phyloP scores from a whole-genome alignment of 2,797 vertebrate genomes.

The Smutsia temminckii region DNA sequence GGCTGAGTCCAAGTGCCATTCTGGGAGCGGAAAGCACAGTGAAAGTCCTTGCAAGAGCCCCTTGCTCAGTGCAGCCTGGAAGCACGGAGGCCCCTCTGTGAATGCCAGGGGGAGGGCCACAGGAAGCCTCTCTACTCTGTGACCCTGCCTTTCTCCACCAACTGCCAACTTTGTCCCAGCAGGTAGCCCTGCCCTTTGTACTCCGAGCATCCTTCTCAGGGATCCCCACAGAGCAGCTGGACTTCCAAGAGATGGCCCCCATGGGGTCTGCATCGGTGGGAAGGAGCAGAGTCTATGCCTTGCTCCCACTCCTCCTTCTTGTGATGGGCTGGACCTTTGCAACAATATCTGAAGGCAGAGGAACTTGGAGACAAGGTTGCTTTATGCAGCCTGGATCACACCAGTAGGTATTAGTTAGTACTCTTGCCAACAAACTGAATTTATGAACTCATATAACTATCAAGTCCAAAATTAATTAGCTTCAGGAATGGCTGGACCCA shows the following conservation, averaged over 20 bases:
- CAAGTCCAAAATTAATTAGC: background rate
- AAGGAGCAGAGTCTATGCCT: background rate
- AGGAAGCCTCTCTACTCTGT: background rate
- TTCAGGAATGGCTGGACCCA: conserved; percentile 32
- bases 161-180: background rate
- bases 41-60: too few species aligned
- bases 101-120: background rate
- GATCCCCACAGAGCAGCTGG: background rate
- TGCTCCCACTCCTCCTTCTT: background rate
- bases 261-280: background rate
- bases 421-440: background rate
- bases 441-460: too few species aligned
- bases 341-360: background rate
- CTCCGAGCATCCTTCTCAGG: background rate
- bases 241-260: background rate
- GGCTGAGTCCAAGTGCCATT: background rate
- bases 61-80: background rate
- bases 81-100: background rate
- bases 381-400: background rate
- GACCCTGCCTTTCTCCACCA: background rate
- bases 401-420: background rate
- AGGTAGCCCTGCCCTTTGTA: background rate
- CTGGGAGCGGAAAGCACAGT: background rate
- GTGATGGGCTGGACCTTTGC: background rate
- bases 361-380: background rate